Base-by-base conservation (phyloP, 2,888 invertebrate genomes). In the Dioctria rufipes region DNA sequence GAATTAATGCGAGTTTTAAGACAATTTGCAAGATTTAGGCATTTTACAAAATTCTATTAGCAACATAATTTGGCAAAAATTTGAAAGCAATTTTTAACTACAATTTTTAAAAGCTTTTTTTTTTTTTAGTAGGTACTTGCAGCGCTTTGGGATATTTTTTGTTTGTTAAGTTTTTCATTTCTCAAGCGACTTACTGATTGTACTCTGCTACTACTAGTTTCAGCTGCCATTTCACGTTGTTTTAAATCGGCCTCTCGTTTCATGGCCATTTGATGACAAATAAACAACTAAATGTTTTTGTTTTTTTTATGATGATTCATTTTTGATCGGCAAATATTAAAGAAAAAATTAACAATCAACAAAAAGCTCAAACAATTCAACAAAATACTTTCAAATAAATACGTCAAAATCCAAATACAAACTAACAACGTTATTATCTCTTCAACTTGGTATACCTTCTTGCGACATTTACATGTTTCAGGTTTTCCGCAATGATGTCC, bases 201-300 rank as follows among this genome's bases (percentile, higher is more conserved):
- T 13, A 42, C 13, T 51, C 58, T 51, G 37, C 42, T 13, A 25
- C 2, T 1, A 11, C 4, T 80, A 86, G 86, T 83, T 84, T 49
- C 65, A 54, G 43, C 54, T 54, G 4, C 25, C 25, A 25, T 54
- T 37, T 65, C 6, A 0, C 67, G 66, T 37, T 79, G 49, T 60
- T 89, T 89, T 80, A 87, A 86, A 83, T 86, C 85, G 84, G 88
- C 88, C 84, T 89, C 89, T 86, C 87, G 88, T 87, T 89, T 86
- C 88, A 89, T 87, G 85, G 87, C 86, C 89, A 87, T 87, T 87
- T 89, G 89, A 86, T 89, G 89, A 86, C 88, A 88, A 86, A 89
- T 88, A 86, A 89, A 89, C 83, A 89, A 88, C 89, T 89, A 85
- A 81, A 82, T 83, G 25, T 25, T 25, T 25, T 25, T n/a, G n/a